Evolutionary conservation across 1,140 invertebrate genomes (phyloP), one percentile per base, ranked within the genome.

Genomic region (Apis florea): DNA sequence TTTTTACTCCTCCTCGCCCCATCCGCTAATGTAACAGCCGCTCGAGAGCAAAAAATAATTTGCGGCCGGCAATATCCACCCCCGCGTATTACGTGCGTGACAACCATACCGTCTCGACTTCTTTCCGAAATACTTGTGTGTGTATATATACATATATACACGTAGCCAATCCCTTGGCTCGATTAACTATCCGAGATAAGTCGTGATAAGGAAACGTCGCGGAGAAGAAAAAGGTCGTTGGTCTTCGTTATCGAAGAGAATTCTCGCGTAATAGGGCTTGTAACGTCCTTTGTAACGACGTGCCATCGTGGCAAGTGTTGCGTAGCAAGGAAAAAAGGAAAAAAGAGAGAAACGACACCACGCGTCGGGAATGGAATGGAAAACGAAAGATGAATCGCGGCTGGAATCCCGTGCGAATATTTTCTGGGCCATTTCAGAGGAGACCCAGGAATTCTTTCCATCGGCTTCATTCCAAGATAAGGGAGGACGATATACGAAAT

Each of bases 391-490:
- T 67, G 59, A 40, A 40, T 74, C 31, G 67, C 54, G 64, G 56
- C n/a, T 59, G 76, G 72, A 66, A 74, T 77, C 51, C 56, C 31
- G 76, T 58, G 76, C 67, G 80, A 83, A 85, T 54, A 67, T 82
- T 47, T 76, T 67, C 69, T 56, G 61, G 59, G 71, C 53, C 77
- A 71, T 83, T 71, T 78, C 51, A 73, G 73, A 74, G 54, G 66
- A 69, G 82, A 73, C 61, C 24, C 31, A 40, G 31, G 56, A 75
- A 86, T 85, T 86, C 76, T 69, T 77, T 67, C 31, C 31, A 40
- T 40, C 69, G 59, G 49, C 77, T 83, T 78, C 69, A 77, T 87
- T 84, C 77, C 59, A 64, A n/a, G 84, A 87, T 87, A 83, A 86
- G 77, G 72, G 58, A 54, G 72, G 58, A 54, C 75, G 68, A 69